Percentiles rank a stretch among this genome's conserved stretches.
phyloP scores from a whole-genome alignment of 1,140 invertebrate genomes.

The Orchesella cincta region DNA sequence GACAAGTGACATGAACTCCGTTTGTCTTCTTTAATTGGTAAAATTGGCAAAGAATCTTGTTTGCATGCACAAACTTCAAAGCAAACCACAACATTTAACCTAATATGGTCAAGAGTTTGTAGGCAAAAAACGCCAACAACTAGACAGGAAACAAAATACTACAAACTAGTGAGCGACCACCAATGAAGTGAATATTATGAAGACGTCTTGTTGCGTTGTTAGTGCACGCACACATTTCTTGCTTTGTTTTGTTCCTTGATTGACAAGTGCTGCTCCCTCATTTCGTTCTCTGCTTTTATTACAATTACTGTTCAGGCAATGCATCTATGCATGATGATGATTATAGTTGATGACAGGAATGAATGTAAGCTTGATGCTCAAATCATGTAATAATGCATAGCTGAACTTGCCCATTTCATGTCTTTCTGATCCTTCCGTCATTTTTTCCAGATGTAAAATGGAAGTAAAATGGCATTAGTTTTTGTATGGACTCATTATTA shows the following conservation, averaged over 20 bases:
- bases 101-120: neutral
- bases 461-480: no score
- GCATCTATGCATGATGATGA: neutral
- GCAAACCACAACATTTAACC: neutral
- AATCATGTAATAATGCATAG: neutral
- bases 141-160: no score
- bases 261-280: conserved; percentile 4
- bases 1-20: no score
- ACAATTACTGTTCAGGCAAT: neutral
- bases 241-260: neutral
- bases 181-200: no score
- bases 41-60: neutral
- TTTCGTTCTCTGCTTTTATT: neutral
- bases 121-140: no score
- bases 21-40: conserved; percentile 5
- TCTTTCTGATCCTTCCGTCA: neutral
- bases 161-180: no score
- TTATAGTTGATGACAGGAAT: conserved; percentile 13
- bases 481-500: no score
- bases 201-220: no score
- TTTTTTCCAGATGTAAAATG: no score
- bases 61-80: neutral
- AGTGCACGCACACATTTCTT: neutral
- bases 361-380: neutral
- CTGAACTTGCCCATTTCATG: neutral